Percentiles rank a stretch among this genome's conserved stretches.
Evolutionary conservation across 2,797 vertebrate species (phyloP).

Genomic region (Geotrypetes seraphini): DNA sequence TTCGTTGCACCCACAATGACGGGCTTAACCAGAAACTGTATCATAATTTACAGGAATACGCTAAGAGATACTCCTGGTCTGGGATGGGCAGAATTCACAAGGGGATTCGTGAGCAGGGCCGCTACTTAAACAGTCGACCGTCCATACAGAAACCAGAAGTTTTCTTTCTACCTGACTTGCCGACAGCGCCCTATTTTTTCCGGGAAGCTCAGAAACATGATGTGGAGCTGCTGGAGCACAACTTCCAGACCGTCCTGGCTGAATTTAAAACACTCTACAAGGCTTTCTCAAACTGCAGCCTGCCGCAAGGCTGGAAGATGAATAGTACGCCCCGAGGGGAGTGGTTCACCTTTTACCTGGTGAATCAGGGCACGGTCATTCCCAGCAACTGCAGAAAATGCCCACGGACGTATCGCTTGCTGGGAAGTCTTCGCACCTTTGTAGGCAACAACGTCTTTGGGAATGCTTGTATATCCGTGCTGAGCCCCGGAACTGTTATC

Average conservation of each 20-base stretch:
- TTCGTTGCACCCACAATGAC: conserved; percentile 72
- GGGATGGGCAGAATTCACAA: conserved; percentile 97
- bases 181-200: conserved; percentile 83
- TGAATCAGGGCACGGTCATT: conserved; percentile 87
- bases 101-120: conserved; percentile 85
- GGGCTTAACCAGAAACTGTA: conserved; percentile 92
- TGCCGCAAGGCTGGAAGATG: conserved; percentile 84
- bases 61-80: conserved; percentile 96
- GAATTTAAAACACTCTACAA: conserved; percentile 89
- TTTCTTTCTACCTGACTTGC: conserved; percentile 92
- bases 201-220: conserved; percentile 93
- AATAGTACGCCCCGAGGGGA: conserved; percentile 85
- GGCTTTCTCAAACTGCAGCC: conserved; percentile 66
- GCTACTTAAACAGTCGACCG: conserved; percentile 74
- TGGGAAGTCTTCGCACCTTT: conserved; percentile 92
- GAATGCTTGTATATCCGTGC: conserved; percentile 90
- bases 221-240: conserved; percentile 88
- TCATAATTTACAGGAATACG: conserved; percentile 93
- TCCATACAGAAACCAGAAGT: conserved; percentile 94
- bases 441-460: conserved; percentile 95
- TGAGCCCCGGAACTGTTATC: conserved; percentile 82
- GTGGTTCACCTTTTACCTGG: conserved; percentile 94
- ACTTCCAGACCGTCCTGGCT: conserved; percentile 82
- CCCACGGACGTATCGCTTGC: conserved; percentile 86
- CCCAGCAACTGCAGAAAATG: conserved; percentile 87